phyloP scores from a whole-genome alignment of 2,888 invertebrate species.

The Mechanitis mazaeus region DNA sequence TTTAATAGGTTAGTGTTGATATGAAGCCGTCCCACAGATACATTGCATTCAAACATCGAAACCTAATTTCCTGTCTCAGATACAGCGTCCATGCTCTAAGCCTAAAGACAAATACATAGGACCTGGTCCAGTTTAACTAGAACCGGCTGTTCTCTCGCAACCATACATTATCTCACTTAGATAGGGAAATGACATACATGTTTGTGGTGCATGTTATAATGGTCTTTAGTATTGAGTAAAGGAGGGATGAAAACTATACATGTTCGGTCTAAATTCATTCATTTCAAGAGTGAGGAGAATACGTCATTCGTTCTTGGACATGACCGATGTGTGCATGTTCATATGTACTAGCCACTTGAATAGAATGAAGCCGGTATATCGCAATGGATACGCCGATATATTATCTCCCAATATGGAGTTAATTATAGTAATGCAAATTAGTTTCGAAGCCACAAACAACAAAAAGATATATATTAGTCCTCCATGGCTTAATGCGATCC shows the following conservation, averaged over 20 bases:
- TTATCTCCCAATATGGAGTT: neutral
- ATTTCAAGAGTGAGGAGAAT: constrained; percentile 14
- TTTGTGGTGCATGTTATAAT: constrained; percentile 20
- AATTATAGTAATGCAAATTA: neutral
- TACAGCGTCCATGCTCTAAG: constrained; percentile 55
- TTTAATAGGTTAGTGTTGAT: constrained; percentile 21
- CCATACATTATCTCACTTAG: constrained; percentile 14
- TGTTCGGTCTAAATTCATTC: constrained; percentile 22
- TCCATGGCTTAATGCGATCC: neutral
- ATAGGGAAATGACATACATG: constrained; percentile 24
- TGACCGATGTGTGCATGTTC: constrained; percentile 2
- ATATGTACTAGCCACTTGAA: neutral
- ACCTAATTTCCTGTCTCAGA: constrained; percentile 76
- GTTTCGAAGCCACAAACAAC: neutral
- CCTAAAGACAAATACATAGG: constrained; percentile 68
- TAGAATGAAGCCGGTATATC: neutral
- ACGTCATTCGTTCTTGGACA: constrained; percentile 11
- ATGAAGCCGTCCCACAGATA: constrained; percentile 45
- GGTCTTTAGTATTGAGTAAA: constrained; percentile 27
- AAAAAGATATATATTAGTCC: neutral
- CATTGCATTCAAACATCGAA: constrained; percentile 64
- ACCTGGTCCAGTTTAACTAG: constrained; percentile 42
- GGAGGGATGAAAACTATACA: constrained; percentile 30
- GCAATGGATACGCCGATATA: neutral
- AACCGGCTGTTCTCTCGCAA: constrained; percentile 31